A percentile compares a stretch with the other conserved stretches of the same genome.
These are phyloP conservation scores for Hylaeus volcanicus DNA, from an alignment of 1,140 invertebrate species.

Conservation along the genomic window DNA sequence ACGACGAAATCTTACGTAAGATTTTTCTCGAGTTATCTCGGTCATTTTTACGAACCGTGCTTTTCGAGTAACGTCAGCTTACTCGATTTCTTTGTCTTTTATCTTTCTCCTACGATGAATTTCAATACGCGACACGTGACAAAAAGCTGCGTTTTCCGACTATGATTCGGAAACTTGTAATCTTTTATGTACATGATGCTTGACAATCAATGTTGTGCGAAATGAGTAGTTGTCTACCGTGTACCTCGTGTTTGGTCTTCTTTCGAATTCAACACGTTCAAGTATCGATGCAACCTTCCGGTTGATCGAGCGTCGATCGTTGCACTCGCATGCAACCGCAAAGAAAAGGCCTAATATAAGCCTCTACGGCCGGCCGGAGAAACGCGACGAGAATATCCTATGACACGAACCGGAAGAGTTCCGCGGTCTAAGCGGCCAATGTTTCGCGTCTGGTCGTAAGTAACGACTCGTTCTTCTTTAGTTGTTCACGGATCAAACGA, in stretches of 20 bases:
- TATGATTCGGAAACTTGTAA: too few species aligned
- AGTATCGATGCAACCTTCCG: conserved; percentile 51
- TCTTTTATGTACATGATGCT: too few species aligned
- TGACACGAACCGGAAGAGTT: conserved; percentile 70
- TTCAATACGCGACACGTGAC: too few species aligned
- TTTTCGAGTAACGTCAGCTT: conserved; percentile 14
- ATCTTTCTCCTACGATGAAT: background rate
- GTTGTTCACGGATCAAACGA: conserved; percentile 31
- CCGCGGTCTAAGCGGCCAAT: conserved; percentile 63
- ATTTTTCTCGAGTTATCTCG: conserved; percentile 52
- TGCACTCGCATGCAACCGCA: conserved; percentile 49
- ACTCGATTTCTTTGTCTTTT: background rate
- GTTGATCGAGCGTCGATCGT: conserved; percentile 37
- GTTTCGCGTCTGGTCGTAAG: conserved; percentile 40
- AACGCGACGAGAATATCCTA: conserved; percentile 69
- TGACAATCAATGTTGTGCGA: too few species aligned
- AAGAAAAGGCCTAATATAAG: conserved; percentile 29
- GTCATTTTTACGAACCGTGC: conserved; percentile 11
- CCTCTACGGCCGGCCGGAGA: conserved; percentile 52
- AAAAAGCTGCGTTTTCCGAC: too few species aligned
- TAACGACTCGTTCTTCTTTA: conserved; percentile 1
- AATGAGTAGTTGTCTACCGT: background rate
- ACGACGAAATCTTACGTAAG: conserved; percentile 63
- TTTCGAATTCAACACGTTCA: background rate
- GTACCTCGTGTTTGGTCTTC: background rate